A percentile compares a stretch with the other conserved stretches of the same genome.
Evolutionary conservation across 2,113 vertebrate species (phyloP).

Genomic region (Numenius arquata): DNA sequence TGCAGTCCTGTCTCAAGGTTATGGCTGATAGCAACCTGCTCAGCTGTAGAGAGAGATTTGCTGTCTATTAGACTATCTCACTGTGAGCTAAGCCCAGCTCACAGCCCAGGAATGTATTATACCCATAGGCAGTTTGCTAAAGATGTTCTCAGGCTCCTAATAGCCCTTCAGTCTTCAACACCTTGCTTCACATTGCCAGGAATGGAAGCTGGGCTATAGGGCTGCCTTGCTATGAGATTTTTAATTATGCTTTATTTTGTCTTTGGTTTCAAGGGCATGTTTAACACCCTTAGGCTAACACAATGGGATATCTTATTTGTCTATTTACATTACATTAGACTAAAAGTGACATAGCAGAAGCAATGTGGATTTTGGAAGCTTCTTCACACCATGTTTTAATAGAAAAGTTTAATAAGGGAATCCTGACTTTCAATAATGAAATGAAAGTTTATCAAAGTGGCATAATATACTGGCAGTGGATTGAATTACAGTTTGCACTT

Average conservation of each 20-base stretch:
- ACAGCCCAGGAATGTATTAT: not conserved
- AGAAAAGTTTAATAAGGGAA: conserved; percentile 57
- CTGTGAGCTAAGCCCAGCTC: not conserved
- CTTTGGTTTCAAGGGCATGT: conserved; percentile 31
- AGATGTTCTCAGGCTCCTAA: not conserved
- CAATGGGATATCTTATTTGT: not conserved
- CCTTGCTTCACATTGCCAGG: not conserved
- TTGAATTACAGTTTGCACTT: conserved; percentile 52
- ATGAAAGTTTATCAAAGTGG: conserved; percentile 43
- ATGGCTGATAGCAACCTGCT: not conserved
- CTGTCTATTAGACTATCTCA: not conserved
- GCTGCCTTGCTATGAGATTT: not conserved
- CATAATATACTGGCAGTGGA: not conserved
- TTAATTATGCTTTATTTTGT: conserved; percentile 14
- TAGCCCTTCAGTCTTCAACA: not conserved
- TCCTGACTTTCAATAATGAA: conserved; percentile 56
- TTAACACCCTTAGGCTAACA: not conserved
- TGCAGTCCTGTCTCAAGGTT: not conserved
- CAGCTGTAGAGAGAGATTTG: not conserved
- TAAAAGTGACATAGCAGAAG: not conserved
- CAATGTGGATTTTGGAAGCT: conserved; percentile 20
- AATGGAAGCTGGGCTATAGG: not conserved
- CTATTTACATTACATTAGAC: not conserved
- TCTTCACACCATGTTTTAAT: conserved; percentile 38
- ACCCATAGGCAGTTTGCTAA: not conserved